These are phyloP conservation scores for Hycleus phaleratus DNA, from an alignment of 1,140 invertebrate species.

Conservation along the genomic window DNA sequence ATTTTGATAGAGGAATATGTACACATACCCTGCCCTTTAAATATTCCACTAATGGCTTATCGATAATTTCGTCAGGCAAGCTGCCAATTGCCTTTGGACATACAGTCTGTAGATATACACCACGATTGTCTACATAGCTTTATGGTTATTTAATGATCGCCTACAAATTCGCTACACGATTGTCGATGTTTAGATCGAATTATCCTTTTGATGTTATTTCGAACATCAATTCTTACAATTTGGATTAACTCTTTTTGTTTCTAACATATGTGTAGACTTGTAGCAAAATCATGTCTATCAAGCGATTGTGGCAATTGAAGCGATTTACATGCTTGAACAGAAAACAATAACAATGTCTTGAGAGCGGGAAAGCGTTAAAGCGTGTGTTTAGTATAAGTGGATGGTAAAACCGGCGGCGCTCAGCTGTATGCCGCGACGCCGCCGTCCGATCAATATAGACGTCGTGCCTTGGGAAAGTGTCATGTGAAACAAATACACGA, in stretches of 20 bases:
- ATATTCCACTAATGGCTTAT: slow-evolving; percentile 9
- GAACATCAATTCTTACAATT: not conserved
- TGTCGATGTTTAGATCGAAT: not conserved
- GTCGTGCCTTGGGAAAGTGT: slow-evolving; percentile 21
- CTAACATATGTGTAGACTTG: not conserved
- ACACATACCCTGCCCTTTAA: slow-evolving; percentile 1
- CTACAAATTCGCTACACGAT: slow-evolving; percentile 10
- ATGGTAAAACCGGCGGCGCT: slow-evolving; percentile 8
- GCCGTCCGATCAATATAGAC: slow-evolving; percentile 21
- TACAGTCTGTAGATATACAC: not conserved
- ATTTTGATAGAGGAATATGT: slow-evolving; percentile 1
- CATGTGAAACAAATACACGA: slow-evolving; percentile 22
- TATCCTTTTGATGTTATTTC: too few species aligned
- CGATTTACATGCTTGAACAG: slow-evolving; percentile 15
- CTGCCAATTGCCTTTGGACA: slow-evolving; percentile 10
- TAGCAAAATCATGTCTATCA: not conserved
- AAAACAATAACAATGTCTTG: slow-evolving; percentile 17
- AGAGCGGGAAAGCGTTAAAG: slow-evolving; percentile 12
- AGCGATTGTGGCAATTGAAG: slow-evolving; percentile 12
- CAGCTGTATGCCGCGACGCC: slow-evolving; percentile 19
- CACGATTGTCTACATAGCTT: slow-evolving; percentile 8
- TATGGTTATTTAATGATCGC: slow-evolving; percentile 14
- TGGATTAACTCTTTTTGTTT: slow-evolving; percentile 4
- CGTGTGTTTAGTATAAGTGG: slow-evolving; percentile 7
- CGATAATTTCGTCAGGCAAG: slow-evolving; percentile 14